Evolutionary conservation across 1,140 invertebrate species (phyloP).

Genomic region (Diorhabda sublineata): DNA sequence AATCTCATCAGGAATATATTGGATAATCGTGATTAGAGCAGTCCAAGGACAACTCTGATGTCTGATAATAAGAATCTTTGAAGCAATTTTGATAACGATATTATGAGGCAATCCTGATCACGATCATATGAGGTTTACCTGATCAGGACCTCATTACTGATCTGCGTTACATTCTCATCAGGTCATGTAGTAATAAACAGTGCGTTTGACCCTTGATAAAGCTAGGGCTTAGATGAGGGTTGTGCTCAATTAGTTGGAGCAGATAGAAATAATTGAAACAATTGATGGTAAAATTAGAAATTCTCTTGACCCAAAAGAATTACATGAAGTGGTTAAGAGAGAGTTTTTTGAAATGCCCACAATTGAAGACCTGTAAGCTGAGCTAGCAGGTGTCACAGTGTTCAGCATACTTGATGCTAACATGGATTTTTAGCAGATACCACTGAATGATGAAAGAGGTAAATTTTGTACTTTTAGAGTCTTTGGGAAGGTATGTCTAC

Average conservation of each 20-base stretch:
- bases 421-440: slow-evolving; percentile 41
- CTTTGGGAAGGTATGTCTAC: slow-evolving; percentile 44
- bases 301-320: slow-evolving; percentile 51
- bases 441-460: slow-evolving; percentile 36
- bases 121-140: too few relatives aligned
- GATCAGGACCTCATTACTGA: too few relatives aligned
- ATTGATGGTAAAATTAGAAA: slow-evolving; percentile 47
- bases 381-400: slow-evolving; percentile 43
- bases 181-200: too few relatives aligned
- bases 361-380: slow-evolving; percentile 45
- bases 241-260: slow-evolving; percentile 6
- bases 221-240: too few relatives aligned
- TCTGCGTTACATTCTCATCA: too few relatives aligned
- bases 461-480: slow-evolving; percentile 45
- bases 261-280: slow-evolving; percentile 43
- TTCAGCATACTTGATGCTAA: slow-evolving; percentile 51
- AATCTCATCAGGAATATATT: too few relatives aligned
- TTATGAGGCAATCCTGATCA: too few relatives aligned
- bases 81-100: too few relatives aligned
- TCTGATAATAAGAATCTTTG: too few relatives aligned
- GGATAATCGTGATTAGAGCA: too few relatives aligned
- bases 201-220: too few relatives aligned
- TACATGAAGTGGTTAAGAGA: slow-evolving; percentile 49
- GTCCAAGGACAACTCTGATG: too few relatives aligned
- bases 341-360: slow-evolving; percentile 47